A percentile compares a stretch with the other conserved stretches of the same genome.
Conservation (phyloP, 2,113 vertebrate genomes). For the Ursus arctos region DNA sequence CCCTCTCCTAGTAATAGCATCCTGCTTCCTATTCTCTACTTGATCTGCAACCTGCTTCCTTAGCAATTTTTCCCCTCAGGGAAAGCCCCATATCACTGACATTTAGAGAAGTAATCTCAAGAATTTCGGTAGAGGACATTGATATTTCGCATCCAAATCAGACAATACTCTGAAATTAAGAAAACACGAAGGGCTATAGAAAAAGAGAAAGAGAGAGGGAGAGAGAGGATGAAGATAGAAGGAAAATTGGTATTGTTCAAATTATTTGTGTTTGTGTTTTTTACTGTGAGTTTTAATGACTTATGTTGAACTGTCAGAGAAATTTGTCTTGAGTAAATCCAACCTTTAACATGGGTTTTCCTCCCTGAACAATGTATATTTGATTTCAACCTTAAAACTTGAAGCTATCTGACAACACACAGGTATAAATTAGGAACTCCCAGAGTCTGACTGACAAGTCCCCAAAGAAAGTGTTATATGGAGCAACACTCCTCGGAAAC, state of each 20-base stretch:
- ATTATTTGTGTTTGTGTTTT: background rate
- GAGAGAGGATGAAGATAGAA: background rate
- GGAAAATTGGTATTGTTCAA: background rate
- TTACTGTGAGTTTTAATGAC: background rate
- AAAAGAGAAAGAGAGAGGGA: background rate
- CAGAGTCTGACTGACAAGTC: background rate
- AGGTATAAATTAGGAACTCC: background rate
- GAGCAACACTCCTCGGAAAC: background rate
- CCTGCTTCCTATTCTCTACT: conserved; percentile 58
- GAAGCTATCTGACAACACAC: no score
- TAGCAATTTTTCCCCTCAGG: conserved; percentile 50
- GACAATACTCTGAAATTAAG: conserved; percentile 42
- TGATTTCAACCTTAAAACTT: background rate
- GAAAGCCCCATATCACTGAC: conserved; percentile 64
- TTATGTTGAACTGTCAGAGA: background rate
- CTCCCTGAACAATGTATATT: background rate
- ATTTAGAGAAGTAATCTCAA: conserved; percentile 71
- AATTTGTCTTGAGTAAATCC: background rate
- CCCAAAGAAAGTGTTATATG: accelerated
- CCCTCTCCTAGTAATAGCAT: conserved; percentile 74
- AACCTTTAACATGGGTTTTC: background rate
- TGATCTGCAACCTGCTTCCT: conserved; percentile 67
- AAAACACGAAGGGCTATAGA: background rate
- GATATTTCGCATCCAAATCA: conserved; percentile 59
- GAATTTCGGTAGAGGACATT: conserved; percentile 60